Evolutionary conservation across 2,888 invertebrate genomes (phyloP), one percentile per base, ranked within the genome.

Genomic region (Calephelis perditalis): DNA sequence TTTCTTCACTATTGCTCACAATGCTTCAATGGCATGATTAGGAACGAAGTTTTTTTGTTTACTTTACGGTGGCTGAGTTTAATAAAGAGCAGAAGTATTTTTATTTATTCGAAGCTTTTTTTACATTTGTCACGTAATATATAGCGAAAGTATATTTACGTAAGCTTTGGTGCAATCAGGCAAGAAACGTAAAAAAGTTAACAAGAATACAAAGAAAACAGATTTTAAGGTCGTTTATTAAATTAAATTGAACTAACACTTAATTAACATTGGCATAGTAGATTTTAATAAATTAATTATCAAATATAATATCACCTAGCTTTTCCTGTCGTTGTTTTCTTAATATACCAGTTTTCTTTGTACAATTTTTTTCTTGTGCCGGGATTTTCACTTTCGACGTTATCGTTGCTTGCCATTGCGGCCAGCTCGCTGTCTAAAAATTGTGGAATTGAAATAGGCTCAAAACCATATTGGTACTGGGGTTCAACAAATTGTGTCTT

Each of bases 401-500:
- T 80, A 62, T 78, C 66, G 74, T 86, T 86, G 69, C 80, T 84
- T 3, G 87, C 84, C 85, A 88, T 86, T 8, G 89, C 81, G 12
- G 88, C 79, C 36, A 87, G 68, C 67, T 89, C 88, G 64, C 86
- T 86, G 66, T 89, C 88, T 44, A 88, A 75, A 36, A 86, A 71
- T 60, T 74, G 74, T 46, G 88, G 86, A 64, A 86, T 67, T 8
- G 79, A 70, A 60, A 86, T 75, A 9, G 91, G 90, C 65, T 89
- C 87, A 70, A 91, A 91, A 8, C 91, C 91, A 67, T 90, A 91
- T 66, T 91, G 89, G 68, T 85, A 90, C 64, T 86, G 88, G 0
- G 91, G 91, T 67, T 89, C 88, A 47, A 89, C 86, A 62, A 88
- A 87, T 63, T 80, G 80, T 46, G 86, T 86, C 69, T 77, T 83